Evolutionary conservation across 1,140 invertebrate genomes (phyloP).

Genomic region (Vollenhovia emeryi): DNA sequence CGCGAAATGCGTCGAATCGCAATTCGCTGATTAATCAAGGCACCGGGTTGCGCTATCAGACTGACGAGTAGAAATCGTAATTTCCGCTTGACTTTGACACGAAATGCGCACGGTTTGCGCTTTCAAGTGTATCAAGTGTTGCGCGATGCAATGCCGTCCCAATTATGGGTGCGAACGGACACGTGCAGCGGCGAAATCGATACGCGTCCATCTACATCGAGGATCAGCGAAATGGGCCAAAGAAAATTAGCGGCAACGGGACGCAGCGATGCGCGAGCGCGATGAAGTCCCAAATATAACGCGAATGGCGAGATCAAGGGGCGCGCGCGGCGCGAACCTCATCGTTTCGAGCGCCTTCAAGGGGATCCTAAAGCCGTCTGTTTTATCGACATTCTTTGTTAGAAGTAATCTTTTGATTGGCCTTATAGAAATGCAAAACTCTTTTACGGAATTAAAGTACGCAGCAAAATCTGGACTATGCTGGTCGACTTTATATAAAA

Average conservation of each 20-base stretch:
- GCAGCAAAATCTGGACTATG: no score
- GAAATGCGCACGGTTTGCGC: neutral
- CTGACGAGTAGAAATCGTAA: slow-evolving; percentile 39
- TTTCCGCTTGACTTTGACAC: slow-evolving; percentile 53
- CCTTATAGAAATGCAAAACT: no score
- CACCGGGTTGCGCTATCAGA: neutral
- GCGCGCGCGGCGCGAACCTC: neutral
- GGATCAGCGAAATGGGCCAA: slow-evolving; percentile 2
- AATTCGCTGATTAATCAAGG: slow-evolving; percentile 36
- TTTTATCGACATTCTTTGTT: no score
- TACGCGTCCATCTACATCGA: neutral
- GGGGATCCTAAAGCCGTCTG: no score
- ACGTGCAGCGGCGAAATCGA: slow-evolving; percentile 11
- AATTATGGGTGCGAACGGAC: slow-evolving; percentile 36
- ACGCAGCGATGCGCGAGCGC: slow-evolving; percentile 6
- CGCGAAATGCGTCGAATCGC: slow-evolving; percentile 22
- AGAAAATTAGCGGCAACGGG: slow-evolving; percentile 47
- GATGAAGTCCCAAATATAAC: slow-evolving; percentile 42
- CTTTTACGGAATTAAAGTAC: no score
- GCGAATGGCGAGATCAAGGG: neutral
- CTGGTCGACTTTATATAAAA: no score
- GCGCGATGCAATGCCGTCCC: neutral
- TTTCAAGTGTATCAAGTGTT: slow-evolving; percentile 49
- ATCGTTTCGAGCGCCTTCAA: slow-evolving; percentile 30
- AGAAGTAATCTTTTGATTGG: no score